Evolutionary conservation across 2,113 vertebrate genomes (phyloP), one percentile per base, ranked within the genome.

Genomic region (Egretta garzetta): DNA sequence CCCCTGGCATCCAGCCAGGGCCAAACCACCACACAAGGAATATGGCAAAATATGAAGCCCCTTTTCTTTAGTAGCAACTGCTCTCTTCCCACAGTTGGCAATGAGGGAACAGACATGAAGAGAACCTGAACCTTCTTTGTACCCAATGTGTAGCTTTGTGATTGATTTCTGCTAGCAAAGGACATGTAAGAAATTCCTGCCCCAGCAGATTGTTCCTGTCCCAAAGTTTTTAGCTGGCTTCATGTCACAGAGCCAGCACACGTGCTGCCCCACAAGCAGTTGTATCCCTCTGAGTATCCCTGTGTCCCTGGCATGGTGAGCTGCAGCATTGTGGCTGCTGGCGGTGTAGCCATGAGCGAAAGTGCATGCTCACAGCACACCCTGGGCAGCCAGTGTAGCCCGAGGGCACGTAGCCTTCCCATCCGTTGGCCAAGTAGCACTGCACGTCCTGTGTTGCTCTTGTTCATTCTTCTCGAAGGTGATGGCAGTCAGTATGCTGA

Each of bases 301-400:
- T 19, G 12, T 73, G 50, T 58, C 41, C 32, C 33, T 90, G 85
- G 60, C 24, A 33, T 2, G 13, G 20, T 12, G 49, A 47, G 49
- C 52, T 55, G 71, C 50, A 80, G 49, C 3, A 1, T 14, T 47
- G 45, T 12, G 43, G 35, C 52, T 80, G 68, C 50, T 63, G 56
- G 11, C 1, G 0, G 24, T 20, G 30, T 14, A 60, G 39, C 50
- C 26, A 26, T 0, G 2, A n/a, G 53, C 9, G 35, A 24, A 75
- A 50, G 52, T 5, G 8, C 41, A 30, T 39, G 9, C 35, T 45
- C 28, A 49, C 5, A 35, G 90, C 49, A 28, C 19, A 49, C 27
- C 35, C 26, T 30, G 80, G 75, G 68, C 52, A 93, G 47, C 39
- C 30, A n/a, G 0, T 0, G 0, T 18, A 67, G 37, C 72, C 72